A percentile compares a stretch with the other conserved stretches of the same genome.
phyloP scores from a whole-genome alignment of 2,888 invertebrate genomes.

The Dermolepida albohirtum region DNA sequence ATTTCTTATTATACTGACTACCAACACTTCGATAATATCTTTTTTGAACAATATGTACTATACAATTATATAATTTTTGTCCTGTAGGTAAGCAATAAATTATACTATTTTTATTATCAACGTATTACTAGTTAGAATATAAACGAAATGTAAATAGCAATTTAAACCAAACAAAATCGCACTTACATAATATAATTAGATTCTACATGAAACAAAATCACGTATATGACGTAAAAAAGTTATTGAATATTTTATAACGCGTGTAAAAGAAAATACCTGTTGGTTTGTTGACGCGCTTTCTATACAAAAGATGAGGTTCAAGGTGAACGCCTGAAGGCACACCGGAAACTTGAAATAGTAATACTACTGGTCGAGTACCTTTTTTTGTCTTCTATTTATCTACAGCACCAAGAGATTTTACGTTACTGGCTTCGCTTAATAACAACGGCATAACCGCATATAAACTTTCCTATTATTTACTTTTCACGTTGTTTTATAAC shows the following conservation, averaged over 20 bases:
- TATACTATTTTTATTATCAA: too few relatives aligned
- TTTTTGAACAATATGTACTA: too few relatives aligned
- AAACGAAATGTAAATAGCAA: too few relatives aligned
- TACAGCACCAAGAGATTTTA: conserved; percentile 24
- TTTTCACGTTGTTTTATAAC: not conserved
- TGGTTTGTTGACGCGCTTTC: conserved; percentile 37
- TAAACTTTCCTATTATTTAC: not conserved
- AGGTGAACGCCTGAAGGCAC: conserved; percentile 32
- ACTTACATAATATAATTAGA: not conserved
- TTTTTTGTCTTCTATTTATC: conserved; percentile 28
- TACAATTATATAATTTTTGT: too few relatives aligned
- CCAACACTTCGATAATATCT: too few relatives aligned
- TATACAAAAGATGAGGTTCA: conserved; percentile 37
- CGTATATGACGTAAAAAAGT: conserved; percentile 25
- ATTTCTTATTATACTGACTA: too few relatives aligned
- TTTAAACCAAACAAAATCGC: too few relatives aligned
- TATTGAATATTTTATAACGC: conserved; percentile 30
- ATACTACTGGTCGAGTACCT: conserved; percentile 19
- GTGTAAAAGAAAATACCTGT: conserved; percentile 32
- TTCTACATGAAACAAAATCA: not conserved
- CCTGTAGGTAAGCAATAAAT: too few relatives aligned
- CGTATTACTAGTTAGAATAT: too few relatives aligned
- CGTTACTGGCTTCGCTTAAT: conserved; percentile 3
- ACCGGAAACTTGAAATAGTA: conserved; percentile 35
- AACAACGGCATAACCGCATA: not conserved